These are phyloP conservation scores for Smutsia gigantea DNA, from an alignment of 2,797 vertebrate genomes.

Conservation along the genomic window DNA sequence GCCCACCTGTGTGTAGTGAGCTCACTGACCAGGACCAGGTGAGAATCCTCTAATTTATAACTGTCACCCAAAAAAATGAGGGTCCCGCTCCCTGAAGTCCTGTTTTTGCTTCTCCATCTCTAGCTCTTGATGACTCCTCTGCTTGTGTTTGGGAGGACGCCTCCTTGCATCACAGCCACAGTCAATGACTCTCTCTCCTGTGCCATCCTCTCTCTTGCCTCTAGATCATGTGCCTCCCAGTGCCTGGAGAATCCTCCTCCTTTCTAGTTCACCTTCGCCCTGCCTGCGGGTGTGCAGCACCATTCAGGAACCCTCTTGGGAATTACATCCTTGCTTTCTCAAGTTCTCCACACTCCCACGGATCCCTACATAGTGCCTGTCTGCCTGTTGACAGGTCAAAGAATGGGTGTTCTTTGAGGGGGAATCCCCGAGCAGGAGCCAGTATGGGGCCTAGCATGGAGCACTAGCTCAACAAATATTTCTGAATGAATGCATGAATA, in stretches of 20 bases:
- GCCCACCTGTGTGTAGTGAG: too few species aligned
- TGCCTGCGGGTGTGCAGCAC: rapidly evolving
- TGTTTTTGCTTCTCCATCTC: not conserved
- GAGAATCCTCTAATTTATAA: not conserved
- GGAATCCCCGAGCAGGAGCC: too few species aligned
- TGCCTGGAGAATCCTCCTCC: not conserved
- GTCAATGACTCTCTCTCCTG: not conserved
- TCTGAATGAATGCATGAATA: not conserved
- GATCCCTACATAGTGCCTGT: rapidly evolving
- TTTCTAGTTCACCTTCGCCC: not conserved
- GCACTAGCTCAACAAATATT: not conserved
- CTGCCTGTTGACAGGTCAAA: not conserved
- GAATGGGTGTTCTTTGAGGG: not conserved
- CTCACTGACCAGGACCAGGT: too few species aligned
- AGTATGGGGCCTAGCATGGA: too few species aligned
- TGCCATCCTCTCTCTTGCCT: not conserved
- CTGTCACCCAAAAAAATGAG: not conserved
- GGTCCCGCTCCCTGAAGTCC: not conserved
- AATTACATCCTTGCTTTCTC: not conserved
- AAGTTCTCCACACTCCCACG: not conserved
- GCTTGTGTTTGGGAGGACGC: not conserved
- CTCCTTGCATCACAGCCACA: not conserved
- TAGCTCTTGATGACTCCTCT: not conserved
- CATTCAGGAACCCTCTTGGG: not conserved
- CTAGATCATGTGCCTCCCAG: not conserved